Conservation (phyloP, 2,113 vertebrate species). For the Pedetes capensis region DNA sequence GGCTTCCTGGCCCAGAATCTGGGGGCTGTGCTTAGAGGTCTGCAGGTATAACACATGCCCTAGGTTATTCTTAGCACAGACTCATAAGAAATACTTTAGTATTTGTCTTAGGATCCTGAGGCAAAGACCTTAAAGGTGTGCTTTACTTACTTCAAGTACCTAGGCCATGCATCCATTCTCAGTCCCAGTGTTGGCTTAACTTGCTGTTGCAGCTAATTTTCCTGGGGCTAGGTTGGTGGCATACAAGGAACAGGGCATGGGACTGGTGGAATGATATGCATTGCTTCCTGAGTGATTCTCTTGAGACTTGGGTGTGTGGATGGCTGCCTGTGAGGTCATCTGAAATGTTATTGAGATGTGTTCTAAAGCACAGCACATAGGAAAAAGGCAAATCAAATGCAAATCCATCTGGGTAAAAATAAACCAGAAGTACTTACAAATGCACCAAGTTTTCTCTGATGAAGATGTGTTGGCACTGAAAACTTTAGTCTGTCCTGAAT, state of each 20-base stretch:
- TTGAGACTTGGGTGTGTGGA: not conserved
- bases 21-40: not conserved
- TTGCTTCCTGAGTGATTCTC: not conserved
- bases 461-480: not conserved
- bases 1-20: not conserved
- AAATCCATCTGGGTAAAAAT: conserved; percentile 13
- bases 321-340: not conserved
- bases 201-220: not conserved
- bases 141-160: not conserved
- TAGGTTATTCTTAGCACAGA: not conserved
- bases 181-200: not conserved
- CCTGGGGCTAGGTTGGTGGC: not conserved
- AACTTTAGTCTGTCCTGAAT: not conserved
- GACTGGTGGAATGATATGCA: rapidly evolving
- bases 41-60: not conserved
- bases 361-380: not conserved
- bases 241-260: not conserved
- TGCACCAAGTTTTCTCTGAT: not conserved
- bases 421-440: not conserved
- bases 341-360: not conserved
- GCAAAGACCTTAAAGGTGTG: not conserved
- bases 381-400: not conserved
- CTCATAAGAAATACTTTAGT: not conserved
- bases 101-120: not conserved
- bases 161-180: not conserved